These are phyloP conservation scores for Heptranchias perlo DNA, from an alignment of 2,113 vertebrate species.

Conservation along the genomic window DNA sequence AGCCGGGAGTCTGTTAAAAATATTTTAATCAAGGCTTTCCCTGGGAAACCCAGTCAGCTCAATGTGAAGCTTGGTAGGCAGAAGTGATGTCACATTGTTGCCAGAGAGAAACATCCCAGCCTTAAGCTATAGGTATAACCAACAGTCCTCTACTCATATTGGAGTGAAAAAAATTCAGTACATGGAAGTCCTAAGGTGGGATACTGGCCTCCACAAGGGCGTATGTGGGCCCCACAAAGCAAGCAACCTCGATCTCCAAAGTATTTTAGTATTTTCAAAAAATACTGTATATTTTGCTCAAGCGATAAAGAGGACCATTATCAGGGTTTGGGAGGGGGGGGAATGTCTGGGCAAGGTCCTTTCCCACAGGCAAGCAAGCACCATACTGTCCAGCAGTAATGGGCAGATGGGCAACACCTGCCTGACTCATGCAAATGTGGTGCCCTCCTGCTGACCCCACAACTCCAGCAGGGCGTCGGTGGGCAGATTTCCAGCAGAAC, in stretches of 20 bases:
- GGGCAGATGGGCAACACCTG: too few relatives aligned
- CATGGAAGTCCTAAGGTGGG: background rate
- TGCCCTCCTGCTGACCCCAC: background rate
- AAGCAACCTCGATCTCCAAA: background rate
- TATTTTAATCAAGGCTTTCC: background rate
- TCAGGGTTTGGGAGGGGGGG: background rate
- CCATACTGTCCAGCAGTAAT: background rate
- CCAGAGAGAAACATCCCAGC: background rate
- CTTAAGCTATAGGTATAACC: background rate
- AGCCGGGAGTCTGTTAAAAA: background rate
- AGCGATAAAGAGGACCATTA: background rate
- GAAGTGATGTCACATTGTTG: background rate
- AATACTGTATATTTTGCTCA: background rate
- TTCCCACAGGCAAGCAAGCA: background rate
- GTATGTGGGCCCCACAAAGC: background rate
- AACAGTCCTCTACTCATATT: too few relatives aligned
- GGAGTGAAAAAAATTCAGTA: too few relatives aligned
- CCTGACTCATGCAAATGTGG: background rate
- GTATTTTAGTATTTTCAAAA: background rate
- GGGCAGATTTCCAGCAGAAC: background rate
- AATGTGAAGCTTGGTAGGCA: background rate
- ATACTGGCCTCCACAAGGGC: background rate
- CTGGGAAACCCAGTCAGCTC: background rate
- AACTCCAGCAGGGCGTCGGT: background rate
- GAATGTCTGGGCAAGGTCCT: background rate